A percentile compares a stretch with the other conserved stretches of the same genome.
Conservation (phyloP, 2,888 invertebrate genomes). For the Eudemis profundana region DNA sequence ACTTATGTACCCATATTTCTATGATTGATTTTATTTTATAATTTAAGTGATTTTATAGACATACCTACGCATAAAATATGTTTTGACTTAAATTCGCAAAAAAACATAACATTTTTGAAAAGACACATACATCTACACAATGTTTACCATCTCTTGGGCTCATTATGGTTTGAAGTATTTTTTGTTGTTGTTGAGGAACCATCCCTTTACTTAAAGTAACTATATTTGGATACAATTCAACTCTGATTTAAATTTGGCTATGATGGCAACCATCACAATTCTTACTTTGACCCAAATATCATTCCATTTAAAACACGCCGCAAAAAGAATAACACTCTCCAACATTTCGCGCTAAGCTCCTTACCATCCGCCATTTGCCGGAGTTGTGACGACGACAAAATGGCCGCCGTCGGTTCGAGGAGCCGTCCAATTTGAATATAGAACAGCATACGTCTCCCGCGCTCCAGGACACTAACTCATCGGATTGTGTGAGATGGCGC, state of each 20-base stretch:
- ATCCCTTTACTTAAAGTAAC: too few relatives aligned
- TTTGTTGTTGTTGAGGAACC: too few relatives aligned
- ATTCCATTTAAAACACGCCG: slow-evolving; percentile 17
- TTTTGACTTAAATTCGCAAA: too few relatives aligned
- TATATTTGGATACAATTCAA: too few relatives aligned
- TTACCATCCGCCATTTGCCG: slow-evolving; percentile 74
- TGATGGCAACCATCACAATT: background rate
- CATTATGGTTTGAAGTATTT: too few relatives aligned
- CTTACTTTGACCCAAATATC: slow-evolving; percentile 1
- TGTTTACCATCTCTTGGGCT: too few relatives aligned
- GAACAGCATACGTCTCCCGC: slow-evolving; percentile 83
- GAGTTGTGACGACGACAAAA: slow-evolving; percentile 75
- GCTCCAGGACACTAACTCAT: slow-evolving; percentile 81
- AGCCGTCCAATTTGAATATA: slow-evolving; percentile 83
- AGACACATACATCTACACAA: too few relatives aligned
- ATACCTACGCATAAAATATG: too few relatives aligned
- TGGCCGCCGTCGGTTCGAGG: slow-evolving; percentile 73
- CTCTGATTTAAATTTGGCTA: background rate
- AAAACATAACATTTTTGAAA: too few relatives aligned
- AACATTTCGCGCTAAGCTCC: slow-evolving; percentile 46
- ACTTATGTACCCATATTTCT: too few relatives aligned
- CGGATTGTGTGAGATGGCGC: slow-evolving; percentile 81
- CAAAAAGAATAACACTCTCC: slow-evolving; percentile 35
- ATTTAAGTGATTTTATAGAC: too few relatives aligned
- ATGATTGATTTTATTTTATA: too few relatives aligned